Percentiles rank a stretch among this genome's conserved stretches.
Conservation (phyloP, 2,888 invertebrate species). For the Ptychoptera albimana region DNA sequence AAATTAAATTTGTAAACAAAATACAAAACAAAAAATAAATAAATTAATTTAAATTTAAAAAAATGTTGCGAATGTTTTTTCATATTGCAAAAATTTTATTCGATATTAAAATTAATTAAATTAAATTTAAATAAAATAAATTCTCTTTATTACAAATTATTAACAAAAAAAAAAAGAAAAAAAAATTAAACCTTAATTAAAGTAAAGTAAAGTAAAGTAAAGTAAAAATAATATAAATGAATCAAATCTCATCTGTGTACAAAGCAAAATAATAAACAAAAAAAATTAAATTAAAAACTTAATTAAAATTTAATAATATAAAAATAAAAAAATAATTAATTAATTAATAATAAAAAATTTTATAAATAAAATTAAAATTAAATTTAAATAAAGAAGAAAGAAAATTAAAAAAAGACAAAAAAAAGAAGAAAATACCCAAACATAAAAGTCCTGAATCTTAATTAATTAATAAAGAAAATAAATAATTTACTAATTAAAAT, state of each 20-base stretch:
- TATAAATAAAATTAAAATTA: conserved; percentile 2
- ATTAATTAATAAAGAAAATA: no score
- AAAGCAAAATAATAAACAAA: not conserved
- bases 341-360: conserved; percentile 1
- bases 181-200: not conserved
- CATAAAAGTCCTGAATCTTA: no score
- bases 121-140: conserved; percentile 1
- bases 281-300: not conserved
- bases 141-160: conserved; percentile 2
- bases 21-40: conserved; percentile 4
- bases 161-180: conserved; percentile 1
- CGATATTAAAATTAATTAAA: conserved; percentile 3
- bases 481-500: no score
- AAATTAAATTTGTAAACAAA: conserved; percentile 6
- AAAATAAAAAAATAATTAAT: conserved; percentile 1
- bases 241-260: not conserved
- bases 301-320: not conserved
- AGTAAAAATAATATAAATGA: not conserved
- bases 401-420: not conserved
- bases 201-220: not conserved
- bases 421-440: no score
- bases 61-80: not conserved
- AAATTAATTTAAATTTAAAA: conserved; percentile 1
- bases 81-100: not conserved
- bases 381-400: not conserved